Evolutionary conservation across 2,797 vertebrate genomes (phyloP).

Genomic region (Neostethus bicornis): DNA sequence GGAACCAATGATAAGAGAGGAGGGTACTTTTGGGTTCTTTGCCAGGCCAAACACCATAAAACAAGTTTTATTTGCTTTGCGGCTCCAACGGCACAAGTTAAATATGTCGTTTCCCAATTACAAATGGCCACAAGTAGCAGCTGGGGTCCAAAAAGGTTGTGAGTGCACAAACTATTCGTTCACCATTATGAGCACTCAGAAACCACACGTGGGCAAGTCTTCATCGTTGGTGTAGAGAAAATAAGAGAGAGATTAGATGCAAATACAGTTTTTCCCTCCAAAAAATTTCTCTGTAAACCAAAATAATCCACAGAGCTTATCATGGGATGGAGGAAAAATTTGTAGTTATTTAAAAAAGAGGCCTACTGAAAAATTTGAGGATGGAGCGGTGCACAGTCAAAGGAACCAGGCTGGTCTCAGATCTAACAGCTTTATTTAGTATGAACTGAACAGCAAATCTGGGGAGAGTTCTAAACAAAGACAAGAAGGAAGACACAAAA

Average conservation of each 20-base stretch:
- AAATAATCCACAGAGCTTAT: neutral
- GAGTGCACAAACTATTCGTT: neutral
- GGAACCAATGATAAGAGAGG: neutral
- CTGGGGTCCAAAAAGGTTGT: neutral
- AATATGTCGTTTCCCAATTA: neutral
- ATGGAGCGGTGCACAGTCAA: too few species aligned
- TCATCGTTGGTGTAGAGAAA: neutral
- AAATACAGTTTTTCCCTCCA: neutral
- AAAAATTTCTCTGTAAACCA: neutral
- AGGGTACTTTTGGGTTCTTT: neutral
- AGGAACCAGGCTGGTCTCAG: too few species aligned
- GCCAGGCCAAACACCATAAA: conserved; percentile 6
- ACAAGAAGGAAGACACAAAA: too few species aligned
- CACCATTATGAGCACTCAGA: neutral
- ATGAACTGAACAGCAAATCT: too few species aligned
- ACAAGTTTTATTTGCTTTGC: conserved; percentile 11
- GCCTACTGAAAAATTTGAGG: too few species aligned
- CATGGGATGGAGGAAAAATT: too few species aligned
- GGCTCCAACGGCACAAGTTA: neutral
- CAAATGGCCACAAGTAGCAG: neutral
- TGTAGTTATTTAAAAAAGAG: too few species aligned
- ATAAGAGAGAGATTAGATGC: neutral
- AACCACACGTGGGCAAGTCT: conserved; percentile 1
- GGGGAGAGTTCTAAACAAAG: too few species aligned
- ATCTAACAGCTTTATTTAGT: too few species aligned